Percentiles rank a stretch among this genome's conserved stretches.
Conservation (phyloP, 2,888 invertebrate genomes). For the Micropterix aruncella region DNA sequence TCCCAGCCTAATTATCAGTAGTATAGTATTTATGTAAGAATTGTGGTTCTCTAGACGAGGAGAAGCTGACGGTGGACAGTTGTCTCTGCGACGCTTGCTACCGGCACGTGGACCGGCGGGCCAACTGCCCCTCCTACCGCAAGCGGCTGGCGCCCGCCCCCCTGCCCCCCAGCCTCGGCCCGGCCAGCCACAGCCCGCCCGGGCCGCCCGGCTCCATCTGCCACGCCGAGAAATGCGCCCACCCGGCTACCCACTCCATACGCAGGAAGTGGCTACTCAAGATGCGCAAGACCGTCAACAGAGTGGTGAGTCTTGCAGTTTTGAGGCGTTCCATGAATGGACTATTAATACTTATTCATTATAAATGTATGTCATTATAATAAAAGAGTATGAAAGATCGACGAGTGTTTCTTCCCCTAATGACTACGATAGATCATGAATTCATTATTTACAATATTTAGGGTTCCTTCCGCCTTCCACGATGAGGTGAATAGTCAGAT, state of each 20-base stretch:
- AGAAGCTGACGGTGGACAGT: slow-evolving; percentile 69
- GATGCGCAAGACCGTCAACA: slow-evolving; percentile 52
- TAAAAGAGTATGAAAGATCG: no score
- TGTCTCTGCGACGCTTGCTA: slow-evolving; percentile 82
- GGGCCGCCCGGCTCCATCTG: slow-evolving; percentile 25
- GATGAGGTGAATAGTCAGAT: no score
- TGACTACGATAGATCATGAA: no score
- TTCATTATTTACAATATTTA: no score
- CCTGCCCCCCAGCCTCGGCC: slow-evolving; percentile 7
- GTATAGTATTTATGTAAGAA: no score
- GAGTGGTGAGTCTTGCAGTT: slow-evolving; percentile 35
- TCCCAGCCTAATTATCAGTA: no score
- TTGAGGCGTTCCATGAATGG: no score
- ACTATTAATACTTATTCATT: no score
- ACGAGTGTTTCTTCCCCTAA: no score
- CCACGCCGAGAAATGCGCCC: slow-evolving; percentile 48
- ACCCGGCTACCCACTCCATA: slow-evolving; percentile 46
- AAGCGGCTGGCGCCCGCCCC: slow-evolving; percentile 27
- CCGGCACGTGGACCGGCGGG: slow-evolving; percentile 71
- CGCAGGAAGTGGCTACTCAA: slow-evolving; percentile 60
- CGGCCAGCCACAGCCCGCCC: background rate
- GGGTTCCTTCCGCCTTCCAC: no score
- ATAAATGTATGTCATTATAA: no score
- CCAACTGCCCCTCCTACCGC: slow-evolving; percentile 55
- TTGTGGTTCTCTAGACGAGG: slow-evolving; percentile 53